Evolutionary conservation across 2,888 invertebrate species (phyloP).

Genomic region (Cataglyphis livida): DNA sequence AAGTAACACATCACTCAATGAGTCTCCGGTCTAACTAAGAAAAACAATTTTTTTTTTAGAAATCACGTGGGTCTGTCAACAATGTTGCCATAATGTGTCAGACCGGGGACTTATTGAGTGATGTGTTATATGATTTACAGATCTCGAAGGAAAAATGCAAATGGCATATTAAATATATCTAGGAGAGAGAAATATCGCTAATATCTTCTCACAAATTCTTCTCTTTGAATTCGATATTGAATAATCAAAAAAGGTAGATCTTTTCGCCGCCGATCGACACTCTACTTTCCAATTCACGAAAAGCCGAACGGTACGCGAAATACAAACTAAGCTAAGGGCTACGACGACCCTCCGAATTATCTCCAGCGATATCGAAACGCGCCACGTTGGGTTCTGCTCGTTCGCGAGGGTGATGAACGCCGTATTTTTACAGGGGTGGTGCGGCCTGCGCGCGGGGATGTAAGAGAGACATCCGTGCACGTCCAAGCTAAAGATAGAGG

Average conservation of each 20-base stretch:
- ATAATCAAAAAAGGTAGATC: constrained; percentile 2
- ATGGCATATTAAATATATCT: background rate
- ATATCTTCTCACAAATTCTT: constrained; percentile 1
- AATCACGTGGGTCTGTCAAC: too few species aligned
- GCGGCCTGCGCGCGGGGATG: constrained; percentile 14
- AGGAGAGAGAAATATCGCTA: background rate
- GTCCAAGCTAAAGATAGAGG: constrained; percentile 80
- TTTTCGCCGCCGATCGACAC: background rate
- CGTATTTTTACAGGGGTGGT: constrained; percentile 34
- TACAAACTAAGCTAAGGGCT: too few species aligned
- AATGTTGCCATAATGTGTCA: too few species aligned
- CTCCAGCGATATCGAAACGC: constrained; percentile 21
- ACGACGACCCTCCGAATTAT: constrained; percentile 11
- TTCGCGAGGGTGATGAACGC: constrained; percentile 26
- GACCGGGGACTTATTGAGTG: too few species aligned
- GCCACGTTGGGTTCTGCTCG: background rate
- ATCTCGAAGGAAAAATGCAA: background rate
- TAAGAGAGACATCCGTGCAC: constrained; percentile 50
- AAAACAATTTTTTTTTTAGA: too few species aligned
- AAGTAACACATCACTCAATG: background rate
- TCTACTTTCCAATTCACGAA: background rate
- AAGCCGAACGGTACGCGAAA: constrained; percentile 17
- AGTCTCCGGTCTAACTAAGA: too few species aligned
- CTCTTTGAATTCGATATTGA: background rate
- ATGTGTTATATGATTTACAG: background rate